Evolutionary conservation across 2,797 vertebrate genomes (phyloP), one percentile per base, ranked within the genome.

Genomic region (Anas acuta): DNA sequence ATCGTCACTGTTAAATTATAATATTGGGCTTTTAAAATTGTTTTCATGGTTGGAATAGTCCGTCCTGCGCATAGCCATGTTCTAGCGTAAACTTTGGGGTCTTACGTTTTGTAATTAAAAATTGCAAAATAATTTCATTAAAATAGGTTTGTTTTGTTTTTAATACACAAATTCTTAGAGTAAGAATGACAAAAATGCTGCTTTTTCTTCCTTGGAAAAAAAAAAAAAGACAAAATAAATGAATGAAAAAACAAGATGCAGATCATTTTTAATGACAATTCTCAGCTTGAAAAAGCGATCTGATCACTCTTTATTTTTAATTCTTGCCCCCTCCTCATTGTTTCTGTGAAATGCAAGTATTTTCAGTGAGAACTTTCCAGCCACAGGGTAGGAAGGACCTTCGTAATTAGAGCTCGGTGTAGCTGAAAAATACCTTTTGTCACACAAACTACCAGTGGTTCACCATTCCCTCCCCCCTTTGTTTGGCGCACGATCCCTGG

Each of bases 371-470:
- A 88, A 79, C 64, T 91, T 95, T 91, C 49, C 56, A 79, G 54
- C 28, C 2, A 0, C 23, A 90, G 61, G n/a, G 32, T 95, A 93
- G 75, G 69, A 91, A 89, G 60, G 58, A 66, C 56, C 35, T 92
- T 82, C 37, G 0, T 84, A 90, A 88, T 88, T 91, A 93, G 77
- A 41, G 53, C 75, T 61, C 30, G 7, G 61, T 67, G 35, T 79
- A 58, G 86, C 19, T 90, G 80, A 80, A 95, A 90, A 91, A 85
- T 93, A 70, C 41, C 49, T 95, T 95, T 88, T 91, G 81, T 96
- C 73, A 0, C 88, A 92, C 81, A 72, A 91, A 81, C 71, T 90
- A 65, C 41, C 64, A n/a, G 61, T 13, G 41, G 76, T 82, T 96
- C 81, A 33, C 49, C 82, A 56, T 89, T 95, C 91, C 41, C 78